Base-by-base conservation (phyloP, 2,113 vertebrate species). In the Alethe diademata region DNA sequence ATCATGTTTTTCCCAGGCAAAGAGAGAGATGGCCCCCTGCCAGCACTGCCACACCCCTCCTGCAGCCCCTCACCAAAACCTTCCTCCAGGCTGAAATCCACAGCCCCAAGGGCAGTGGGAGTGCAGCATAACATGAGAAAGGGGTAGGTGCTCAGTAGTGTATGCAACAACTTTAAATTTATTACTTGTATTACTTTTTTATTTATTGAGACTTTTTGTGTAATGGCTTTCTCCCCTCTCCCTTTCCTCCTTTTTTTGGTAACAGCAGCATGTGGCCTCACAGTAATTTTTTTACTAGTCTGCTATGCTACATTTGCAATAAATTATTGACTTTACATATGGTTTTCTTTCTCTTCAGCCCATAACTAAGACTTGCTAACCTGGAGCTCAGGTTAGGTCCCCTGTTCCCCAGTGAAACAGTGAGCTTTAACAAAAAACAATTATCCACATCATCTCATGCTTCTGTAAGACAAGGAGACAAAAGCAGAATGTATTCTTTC, bases 81-180 rank as follows among this genome's bases (percentile, higher is more conserved):
- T 18, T 12, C 42, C 78, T 33, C 14, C 42, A 16, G 56, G 8
- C n/a, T 45, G 42, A 12, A 31, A 42, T 3, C 40, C 1, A 0
- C 48, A 54, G 66, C 47, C 36, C 5, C 61, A 8, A 40, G 24
- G 71, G 22, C 45, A 54, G 19, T 4, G 62, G 43, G 28, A 35
- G 4, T 0, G 8, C 0, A 13, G 42, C 23, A 12, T 0, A 24
- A 24, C 0, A 0, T 2, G 5, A 61, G 42, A 45, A 38, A 40
- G 24, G 22, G 35, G 7, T 2, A 56, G 51, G 12, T 36, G 35
- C 12, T 29, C 20, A 11, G 9, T 1, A 53, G 31, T 2, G 19
- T 1, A 3, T 33, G 54, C 17, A 61, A 33, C 45, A n/a, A 23
- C 33, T 69, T 51, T 2, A 33, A 54, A 9, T 43, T 11, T 8